Conservation (phyloP, 2,888 invertebrate species). For the Epistrophe grossulariae region DNA sequence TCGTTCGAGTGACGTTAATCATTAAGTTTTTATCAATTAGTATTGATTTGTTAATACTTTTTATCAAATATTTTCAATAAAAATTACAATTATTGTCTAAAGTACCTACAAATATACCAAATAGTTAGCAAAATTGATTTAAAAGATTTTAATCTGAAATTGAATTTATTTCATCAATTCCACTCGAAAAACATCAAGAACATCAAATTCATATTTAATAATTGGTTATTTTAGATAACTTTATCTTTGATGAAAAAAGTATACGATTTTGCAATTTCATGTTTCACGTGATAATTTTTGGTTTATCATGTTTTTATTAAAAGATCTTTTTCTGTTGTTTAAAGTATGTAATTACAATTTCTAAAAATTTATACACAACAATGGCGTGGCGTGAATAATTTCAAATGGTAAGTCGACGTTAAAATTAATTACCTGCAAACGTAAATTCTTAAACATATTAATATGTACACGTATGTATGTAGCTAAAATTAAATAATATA, state of each 20-base stretch:
- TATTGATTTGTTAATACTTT: background rate
- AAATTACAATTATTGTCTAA: background rate
- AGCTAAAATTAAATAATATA: too few relatives aligned
- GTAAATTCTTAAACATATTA: too few relatives aligned
- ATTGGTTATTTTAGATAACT: background rate
- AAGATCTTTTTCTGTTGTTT: background rate
- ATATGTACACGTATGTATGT: too few relatives aligned
- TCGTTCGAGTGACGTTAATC: too few relatives aligned
- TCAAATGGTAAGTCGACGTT: too few relatives aligned
- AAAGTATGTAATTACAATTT: background rate
- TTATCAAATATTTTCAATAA: background rate
- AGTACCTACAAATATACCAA: background rate
- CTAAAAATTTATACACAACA: too few relatives aligned
- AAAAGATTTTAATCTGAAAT: background rate
- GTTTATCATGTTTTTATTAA: background rate
- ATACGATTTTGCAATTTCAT: background rate
- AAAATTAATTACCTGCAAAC: too few relatives aligned
- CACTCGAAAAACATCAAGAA: background rate
- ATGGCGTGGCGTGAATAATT: too few relatives aligned
- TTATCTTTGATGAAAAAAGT: conserved; percentile 2
- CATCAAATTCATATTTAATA: background rate
- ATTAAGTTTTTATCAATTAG: background rate
- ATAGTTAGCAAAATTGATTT: background rate
- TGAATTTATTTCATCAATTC: background rate
- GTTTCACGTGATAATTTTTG: background rate